Percentiles rank a stretch among this genome's conserved stretches.
phyloP scores from a whole-genome alignment of 2,113 vertebrate genomes.

The Istiophorus platypterus region DNA sequence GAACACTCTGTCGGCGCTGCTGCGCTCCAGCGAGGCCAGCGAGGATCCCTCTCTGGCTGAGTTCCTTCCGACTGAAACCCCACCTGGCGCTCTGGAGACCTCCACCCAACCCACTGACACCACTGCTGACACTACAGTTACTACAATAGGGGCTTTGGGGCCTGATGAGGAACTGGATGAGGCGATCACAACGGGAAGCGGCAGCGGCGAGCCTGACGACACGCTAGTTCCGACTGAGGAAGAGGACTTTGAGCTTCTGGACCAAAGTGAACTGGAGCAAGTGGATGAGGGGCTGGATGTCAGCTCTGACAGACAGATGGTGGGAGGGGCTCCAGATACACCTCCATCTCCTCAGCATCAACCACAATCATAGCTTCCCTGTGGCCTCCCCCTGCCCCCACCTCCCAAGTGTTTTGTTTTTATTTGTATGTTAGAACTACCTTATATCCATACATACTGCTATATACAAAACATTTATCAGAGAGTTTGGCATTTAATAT shows the following conservation, averaged over 20 bases:
- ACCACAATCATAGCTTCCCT: constrained; percentile 79
- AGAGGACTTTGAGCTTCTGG: constrained; percentile 98
- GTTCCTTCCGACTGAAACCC: constrained; percentile 82
- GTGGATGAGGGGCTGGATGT: constrained; percentile 89
- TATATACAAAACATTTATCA: constrained; percentile 59
- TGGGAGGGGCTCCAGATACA: constrained; percentile 55
- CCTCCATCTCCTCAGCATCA: constrained; percentile 64
- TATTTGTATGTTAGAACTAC: constrained; percentile 60
- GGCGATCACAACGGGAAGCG: constrained; percentile 11
- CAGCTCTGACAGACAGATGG: constrained; percentile 74
- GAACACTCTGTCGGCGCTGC: constrained; percentile 90
- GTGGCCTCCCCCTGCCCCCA: not conserved
- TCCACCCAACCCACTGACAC: constrained; percentile 62
- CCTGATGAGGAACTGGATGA: constrained; percentile 52
- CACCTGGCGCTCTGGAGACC: constrained; percentile 75
- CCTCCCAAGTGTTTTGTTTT: constrained; percentile 53
- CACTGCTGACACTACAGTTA: constrained; percentile 26
- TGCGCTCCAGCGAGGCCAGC: constrained; percentile 85
- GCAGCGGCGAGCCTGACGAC: constrained; percentile 65
- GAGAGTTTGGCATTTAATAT: constrained; percentile 39
- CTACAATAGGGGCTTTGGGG: constrained; percentile 3
- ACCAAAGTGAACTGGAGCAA: constrained; percentile 98
- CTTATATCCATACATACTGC: constrained; percentile 49
- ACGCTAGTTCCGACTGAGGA: constrained; percentile 83
- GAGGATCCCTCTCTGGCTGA: constrained; percentile 80